Evolutionary conservation across 2,888 invertebrate species (phyloP), one percentile per base, ranked within the genome.

Genomic region (Tanypteryx hageni): DNA sequence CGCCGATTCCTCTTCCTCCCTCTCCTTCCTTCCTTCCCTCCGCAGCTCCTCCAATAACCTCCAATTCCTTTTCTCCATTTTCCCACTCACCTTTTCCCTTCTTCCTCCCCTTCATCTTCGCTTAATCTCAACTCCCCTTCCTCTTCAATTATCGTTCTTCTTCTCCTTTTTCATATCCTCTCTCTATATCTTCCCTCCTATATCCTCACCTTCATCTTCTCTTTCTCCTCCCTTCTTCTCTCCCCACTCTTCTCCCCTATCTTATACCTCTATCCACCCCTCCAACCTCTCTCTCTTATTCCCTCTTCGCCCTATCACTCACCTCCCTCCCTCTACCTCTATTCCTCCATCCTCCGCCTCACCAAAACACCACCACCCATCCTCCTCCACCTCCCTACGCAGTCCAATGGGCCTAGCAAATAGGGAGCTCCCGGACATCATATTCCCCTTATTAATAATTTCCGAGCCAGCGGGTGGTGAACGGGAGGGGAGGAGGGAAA

Each of bases 361-460:
- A 5, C 44, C 83, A 44, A 83, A 57, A 83, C 16, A 83, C 57
- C 57, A 83, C 56, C 83, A n/a, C 18, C 31, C 44, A 16, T 44
- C 16, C 82, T 18, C n/a, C 57, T 57, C 57, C 82, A 3, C 13
- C 57, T 4, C 14, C n/a, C 83, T 57, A 57, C 86, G n/a, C 86
- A 86, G 61, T 86, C 61, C 86, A 86, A 59, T 86, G 61, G 86
- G 44, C 89, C 89, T 64, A 44, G 44, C 89, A 44, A 16, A 89
- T 89, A 64, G 89, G 64, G 89, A 61, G 89, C 61, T 57, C 56
- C 27, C 61, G 89, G 89, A 64, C 89, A 89, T 89, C 89, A 89
- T 89, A 89, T 89, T 89, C 64, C 89, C 89, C 89, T 68, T 89
- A 89, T 89, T 89, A 89, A 89, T 89, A 89, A 89, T 89, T 89